Conservation (phyloP, 1,140 invertebrate genomes). For the Pogonomyrmex barbatus region DNA sequence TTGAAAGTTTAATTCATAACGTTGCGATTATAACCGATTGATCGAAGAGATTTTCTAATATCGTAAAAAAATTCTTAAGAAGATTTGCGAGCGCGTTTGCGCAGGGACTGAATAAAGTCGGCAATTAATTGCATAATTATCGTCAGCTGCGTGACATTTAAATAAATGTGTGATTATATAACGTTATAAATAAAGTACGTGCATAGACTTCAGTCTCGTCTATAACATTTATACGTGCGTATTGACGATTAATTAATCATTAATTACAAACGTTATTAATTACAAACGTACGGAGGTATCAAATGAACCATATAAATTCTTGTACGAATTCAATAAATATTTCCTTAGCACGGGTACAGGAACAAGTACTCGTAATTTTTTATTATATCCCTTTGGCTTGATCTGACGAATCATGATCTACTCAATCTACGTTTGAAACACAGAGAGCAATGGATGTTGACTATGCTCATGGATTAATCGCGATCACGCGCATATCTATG, state of each 20-base stretch:
- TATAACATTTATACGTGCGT: no score
- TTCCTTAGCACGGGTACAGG: neutral
- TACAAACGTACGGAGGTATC: neutral
- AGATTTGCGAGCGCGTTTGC: neutral
- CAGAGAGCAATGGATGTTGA: neutral
- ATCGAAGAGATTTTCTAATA: neutral
- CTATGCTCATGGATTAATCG: neutral
- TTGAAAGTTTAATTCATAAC: neutral
- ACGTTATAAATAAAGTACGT: conserved; percentile 21
- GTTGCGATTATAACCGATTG: neutral
- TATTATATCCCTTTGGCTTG: neutral
- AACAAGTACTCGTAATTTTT: neutral
- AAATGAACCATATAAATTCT: neutral
- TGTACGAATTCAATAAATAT: neutral
- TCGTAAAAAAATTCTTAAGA: neutral
- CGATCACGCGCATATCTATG: neutral
- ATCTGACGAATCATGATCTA: no score
- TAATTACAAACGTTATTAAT: neutral
- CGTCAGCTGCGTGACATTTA: conserved; percentile 39
- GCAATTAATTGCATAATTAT: conserved; percentile 37
- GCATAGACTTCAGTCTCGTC: neutral
- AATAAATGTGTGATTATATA: conserved; percentile 45
- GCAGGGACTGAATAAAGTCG: conserved; percentile 10
- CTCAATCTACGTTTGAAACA: neutral
- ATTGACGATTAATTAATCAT: conserved; percentile 18